Base-by-base conservation (phyloP, 2,113 vertebrate species). In the Sorex fumeus region DNA sequence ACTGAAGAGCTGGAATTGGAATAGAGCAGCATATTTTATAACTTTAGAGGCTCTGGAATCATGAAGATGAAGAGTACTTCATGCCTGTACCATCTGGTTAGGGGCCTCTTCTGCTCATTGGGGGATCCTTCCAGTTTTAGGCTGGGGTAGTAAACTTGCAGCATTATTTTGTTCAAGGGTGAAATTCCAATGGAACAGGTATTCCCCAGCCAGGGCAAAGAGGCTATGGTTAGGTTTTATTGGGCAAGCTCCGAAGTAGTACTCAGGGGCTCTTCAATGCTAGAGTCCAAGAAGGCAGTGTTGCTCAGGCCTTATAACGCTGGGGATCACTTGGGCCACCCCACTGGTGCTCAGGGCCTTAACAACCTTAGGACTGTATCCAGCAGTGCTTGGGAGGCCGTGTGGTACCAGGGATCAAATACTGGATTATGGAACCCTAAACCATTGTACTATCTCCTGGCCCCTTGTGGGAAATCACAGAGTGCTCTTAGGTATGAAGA, bases 61-160 rank as follows among this genome's bases (percentile, higher is more conserved):
- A 74, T 40, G 1, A 66, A 87, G 13, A 18, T 89, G 30, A 80
- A 23, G n/a, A 84, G 50, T n/a, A 43, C 8, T 23, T 86, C 19
- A 36, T 91, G 30, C 23, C 28, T 85, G 34, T n/a, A 88, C 15
- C 16, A 34, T 69, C n/a, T 90, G 57, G 32, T 75, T 75, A 45
- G 40, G 30, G 6, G 4, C 8, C 19, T 78, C 28, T 77, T 43
- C 21, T 92, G 15, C 13, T 90, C 9, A 15, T 16, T 70, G 82
- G 91, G 74, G 79, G 30, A 60, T 69, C 81, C 50, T 4, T 84
- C 18, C 21, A 36, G 91, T 91, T 60, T 86, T 30, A 91, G 60
- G 36, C 13, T 86, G 25, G 10, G 32, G 13, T 50, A 72, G 88
- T 57, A 12, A 32, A 74, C 15, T 84, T 82, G 23, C 19, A 83